Base-by-base conservation (phyloP, 1,140 invertebrate genomes). In the Cotesia chilonis region DNA sequence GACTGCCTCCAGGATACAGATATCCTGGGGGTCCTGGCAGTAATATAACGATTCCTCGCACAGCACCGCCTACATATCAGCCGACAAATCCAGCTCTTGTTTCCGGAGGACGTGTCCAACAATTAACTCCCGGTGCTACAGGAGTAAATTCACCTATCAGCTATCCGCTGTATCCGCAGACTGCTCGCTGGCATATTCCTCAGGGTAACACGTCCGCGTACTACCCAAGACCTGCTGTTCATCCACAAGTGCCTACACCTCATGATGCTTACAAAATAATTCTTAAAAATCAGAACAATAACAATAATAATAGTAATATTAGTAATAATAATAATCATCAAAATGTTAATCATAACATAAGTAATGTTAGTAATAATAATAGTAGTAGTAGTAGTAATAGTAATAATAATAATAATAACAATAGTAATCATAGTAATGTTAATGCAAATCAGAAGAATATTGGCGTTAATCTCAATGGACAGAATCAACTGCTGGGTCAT, bases 181-280 rank as follows among this genome's bases (percentile, higher is more conserved):
- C 80, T 17, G 82, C 82, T 14, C 81, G 84, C 5, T 87, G 85
- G 85, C 85, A 87, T 60, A 87, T 86, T 72, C 85, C 85, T 4
- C 85, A 85, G 70, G 75, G 81, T 0, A 85, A 80, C 75, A 76
- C 78, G 67, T 41, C 80, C 67, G 78, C 79, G 14, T 84, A 75
- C 71, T 79, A 82, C 70, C 78, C 76, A 75, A 14, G 75, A 74
- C 28, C 73, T 83, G 55, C 78, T 78, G 60, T 76, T 79, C 9
- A 28, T 28, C 28, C 78, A 77, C 67, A 61, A 61, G 75, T 4
- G 68, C 80, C 82, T 66, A 38, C 65, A 38, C 71, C 81, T 54
- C 89, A 89, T 67, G 89, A 90, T 81, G 88, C 89, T 71, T 92
- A 91, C 79, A 92, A 92, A 84, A 92, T 92, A 72, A 91, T 89